Evolutionary conservation across 1,140 invertebrate genomes (phyloP), one percentile per base, ranked within the genome.

Genomic region (Magallana angulata): DNA sequence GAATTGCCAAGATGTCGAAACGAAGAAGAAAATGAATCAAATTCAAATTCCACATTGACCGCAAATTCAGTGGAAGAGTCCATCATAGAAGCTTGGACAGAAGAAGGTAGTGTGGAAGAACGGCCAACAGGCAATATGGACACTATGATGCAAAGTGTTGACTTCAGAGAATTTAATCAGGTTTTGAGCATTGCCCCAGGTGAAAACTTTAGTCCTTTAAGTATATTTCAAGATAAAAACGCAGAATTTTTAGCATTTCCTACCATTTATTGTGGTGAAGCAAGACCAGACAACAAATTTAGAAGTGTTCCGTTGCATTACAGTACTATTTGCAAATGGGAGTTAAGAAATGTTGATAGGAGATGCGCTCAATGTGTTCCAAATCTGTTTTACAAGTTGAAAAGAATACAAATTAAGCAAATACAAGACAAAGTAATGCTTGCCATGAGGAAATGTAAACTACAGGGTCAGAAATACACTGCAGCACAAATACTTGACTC

Each of bases 381-480:
- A 71, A 89, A 82, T 59, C 48, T 84, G 30, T 91, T 89, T 87
- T 91, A 86, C 82, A 90, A 91, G 81, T 30, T 88, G n/a, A 90
- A 91, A 81, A 91, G 89, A 88, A 59, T 91, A 14, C 89, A 91
- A 81, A 84, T 91, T n/a, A 91, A 91, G 80, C 89, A 89, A 57
- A 68, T 91, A 57, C 59, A 60, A 30, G 90, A 89, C 58, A 86
- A 88, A 85, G 88, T 88, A 6, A 62, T 60, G 30, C 81, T 91
- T 11, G 86, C 89, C 57, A 83, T 90, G 11, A 56, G 90, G 14
- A 87, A 82, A 64, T 85, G 84, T 68, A 87, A 91, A 84, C 81
- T 82, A 87, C 58, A 89, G 18, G 87, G 82, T 48, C 87, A 88
- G 68, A 87, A 88, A 82, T 71, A 87, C 24, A 91, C 89, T 59